Evolutionary conservation across 1,140 invertebrate species (phyloP).

Genomic region (Kradibia gibbosae): DNA sequence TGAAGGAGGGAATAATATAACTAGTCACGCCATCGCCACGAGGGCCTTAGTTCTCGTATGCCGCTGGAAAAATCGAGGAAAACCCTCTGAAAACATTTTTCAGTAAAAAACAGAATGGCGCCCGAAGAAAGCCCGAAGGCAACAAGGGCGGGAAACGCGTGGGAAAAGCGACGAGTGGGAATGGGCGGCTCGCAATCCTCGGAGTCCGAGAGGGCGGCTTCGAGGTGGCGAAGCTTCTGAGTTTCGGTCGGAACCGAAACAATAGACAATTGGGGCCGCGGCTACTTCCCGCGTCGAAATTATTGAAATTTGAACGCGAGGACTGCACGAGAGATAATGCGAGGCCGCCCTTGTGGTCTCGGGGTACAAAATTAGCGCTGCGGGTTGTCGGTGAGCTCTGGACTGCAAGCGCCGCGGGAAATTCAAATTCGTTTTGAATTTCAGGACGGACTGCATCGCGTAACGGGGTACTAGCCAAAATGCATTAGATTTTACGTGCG

Average conservation of each 20-base stretch:
- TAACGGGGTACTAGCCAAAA: neutral
- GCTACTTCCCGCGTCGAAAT: neutral
- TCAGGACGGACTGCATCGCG: neutral
- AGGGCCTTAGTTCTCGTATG: no score
- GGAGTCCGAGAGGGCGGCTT: no score
- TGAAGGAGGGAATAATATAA: no score
- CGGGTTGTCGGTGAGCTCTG: neutral
- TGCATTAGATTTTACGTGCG: slow-evolving; percentile 16
- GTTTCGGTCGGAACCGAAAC: neutral
- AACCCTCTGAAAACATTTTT: slow-evolving; percentile 19
- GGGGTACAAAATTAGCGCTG: neutral
- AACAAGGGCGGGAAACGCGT: slow-evolving; percentile 24
- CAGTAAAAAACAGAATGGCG: slow-evolving; percentile 36
- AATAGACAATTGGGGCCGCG: neutral
- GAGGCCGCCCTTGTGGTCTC: neutral
- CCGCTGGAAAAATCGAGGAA: neutral
- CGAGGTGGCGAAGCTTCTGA: neutral
- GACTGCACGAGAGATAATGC: neutral
- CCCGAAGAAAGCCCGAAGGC: slow-evolving; percentile 1
- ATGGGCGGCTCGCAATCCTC: no score
- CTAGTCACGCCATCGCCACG: no score
- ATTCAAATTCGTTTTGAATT: slow-evolving; percentile 9
- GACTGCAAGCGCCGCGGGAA: neutral
- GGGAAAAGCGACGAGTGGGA: slow-evolving; percentile 8
- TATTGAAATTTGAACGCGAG: slow-evolving; percentile 4